Evolutionary conservation across 2,113 vertebrate genomes (phyloP), one percentile per base, ranked within the genome.

Genomic region (Silurus asotus): DNA sequence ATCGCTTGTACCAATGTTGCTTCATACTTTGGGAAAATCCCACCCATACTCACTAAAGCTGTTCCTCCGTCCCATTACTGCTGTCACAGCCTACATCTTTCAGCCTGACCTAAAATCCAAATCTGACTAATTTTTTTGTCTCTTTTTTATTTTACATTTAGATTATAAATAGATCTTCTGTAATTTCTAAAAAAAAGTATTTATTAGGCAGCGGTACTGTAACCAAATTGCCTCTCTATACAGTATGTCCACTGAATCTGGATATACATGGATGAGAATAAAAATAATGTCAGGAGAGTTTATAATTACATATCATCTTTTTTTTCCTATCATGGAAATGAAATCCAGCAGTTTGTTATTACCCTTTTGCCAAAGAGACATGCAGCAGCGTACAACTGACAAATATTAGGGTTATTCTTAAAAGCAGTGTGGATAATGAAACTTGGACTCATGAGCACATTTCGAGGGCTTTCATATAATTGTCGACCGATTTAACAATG

Each of bases 1-100:
- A 74, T 92, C 91, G 90, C 90, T 92, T 84, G 92, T 90, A 87
- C 85, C 84, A 84, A 81, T 92, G 93, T 93, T 81, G 89, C 90
- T 87, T 90, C 83, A 89, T 90, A 91, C 80, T 89, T 83, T 19
- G 55, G 70, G 84, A 91, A 88, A 87, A 87, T 83, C 82, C 88
- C 88, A 58, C 77, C 37, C 64, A 56, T 61, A 72, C 81, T 82
- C 84, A 69, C 82, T 62, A 75, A 2, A 49, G 48, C 70, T 64
- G n/a, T 84, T 75, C 77, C 79, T 69, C 59, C 45, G 69, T 87
- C 82, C 88, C 76, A 67, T 28, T 9, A 11, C 85, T 59, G 62
- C 80, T 6, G 56, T 83, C 88, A 85, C 83, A 89, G 80, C 80
- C 86, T 80, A 37, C 62, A 82, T 72, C 55, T 65, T 49, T 85